These are phyloP conservation scores for Zhengitettix transpicula DNA, from an alignment of 2,888 invertebrate genomes.

Conservation along the genomic window DNA sequence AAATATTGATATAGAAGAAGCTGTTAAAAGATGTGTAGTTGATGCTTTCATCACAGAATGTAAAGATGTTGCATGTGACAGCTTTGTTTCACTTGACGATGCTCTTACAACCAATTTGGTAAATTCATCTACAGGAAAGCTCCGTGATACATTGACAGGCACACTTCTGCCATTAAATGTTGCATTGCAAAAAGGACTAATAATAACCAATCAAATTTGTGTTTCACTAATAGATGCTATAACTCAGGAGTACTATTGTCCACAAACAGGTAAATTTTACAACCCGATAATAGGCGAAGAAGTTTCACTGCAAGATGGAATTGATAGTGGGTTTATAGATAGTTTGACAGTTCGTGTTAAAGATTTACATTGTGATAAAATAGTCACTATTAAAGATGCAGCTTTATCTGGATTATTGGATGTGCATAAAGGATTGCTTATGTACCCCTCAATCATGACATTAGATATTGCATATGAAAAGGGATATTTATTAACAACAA, in stretches of 20 bases:
- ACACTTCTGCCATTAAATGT: slow-evolving; percentile 49
- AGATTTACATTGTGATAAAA: slow-evolving; percentile 48
- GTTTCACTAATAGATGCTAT: slow-evolving; percentile 59
- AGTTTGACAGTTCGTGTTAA: slow-evolving; percentile 52
- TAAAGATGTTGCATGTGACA: slow-evolving; percentile 55
- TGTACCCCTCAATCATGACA: slow-evolving; percentile 45
- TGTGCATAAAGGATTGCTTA: slow-evolving; percentile 48
- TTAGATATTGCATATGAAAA: slow-evolving; percentile 66
- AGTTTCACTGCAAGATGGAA: slow-evolving; percentile 58
- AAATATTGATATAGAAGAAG: slow-evolving; percentile 54
- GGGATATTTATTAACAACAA: slow-evolving; percentile 62
- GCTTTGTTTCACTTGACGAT: slow-evolving; percentile 54
- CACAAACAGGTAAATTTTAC: slow-evolving; percentile 54
- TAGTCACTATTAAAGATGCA: slow-evolving; percentile 52
- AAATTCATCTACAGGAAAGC: slow-evolving; percentile 49
- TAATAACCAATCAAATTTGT: slow-evolving; percentile 52
- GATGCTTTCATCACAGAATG: slow-evolving; percentile 68
- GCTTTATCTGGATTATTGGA: slow-evolving; percentile 52
- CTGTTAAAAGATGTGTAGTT: slow-evolving; percentile 60
- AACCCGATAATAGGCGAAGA: slow-evolving; percentile 60
- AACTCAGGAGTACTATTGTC: slow-evolving; percentile 58
- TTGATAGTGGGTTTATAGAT: slow-evolving; percentile 54
- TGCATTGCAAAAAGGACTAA: slow-evolving; percentile 49
- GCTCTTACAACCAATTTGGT: slow-evolving; percentile 54
- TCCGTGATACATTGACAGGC: slow-evolving; percentile 55